phyloP scores from a whole-genome alignment of 2,888 invertebrate species.

The Noctua janthina region DNA sequence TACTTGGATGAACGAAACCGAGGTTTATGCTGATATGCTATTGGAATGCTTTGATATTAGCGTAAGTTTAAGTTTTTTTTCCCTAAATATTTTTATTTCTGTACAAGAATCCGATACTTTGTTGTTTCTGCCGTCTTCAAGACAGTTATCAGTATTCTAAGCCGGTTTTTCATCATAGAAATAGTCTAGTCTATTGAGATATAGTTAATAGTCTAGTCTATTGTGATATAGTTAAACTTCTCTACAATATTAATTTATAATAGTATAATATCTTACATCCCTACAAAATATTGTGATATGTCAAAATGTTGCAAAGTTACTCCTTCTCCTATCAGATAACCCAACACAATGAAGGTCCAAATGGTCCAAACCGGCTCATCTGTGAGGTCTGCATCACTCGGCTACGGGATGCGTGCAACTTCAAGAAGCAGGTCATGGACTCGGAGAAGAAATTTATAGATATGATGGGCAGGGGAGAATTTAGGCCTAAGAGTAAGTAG shows the following conservation, averaged over 20 bases:
- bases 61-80: constrained; percentile 74
- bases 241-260: too few species aligned
- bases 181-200: not conserved
- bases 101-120: too few species aligned
- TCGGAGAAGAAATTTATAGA: constrained; percentile 86
- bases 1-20: constrained; percentile 86
- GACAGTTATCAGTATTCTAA: not conserved
- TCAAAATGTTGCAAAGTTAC: not conserved
- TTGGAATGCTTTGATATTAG: constrained; percentile 88
- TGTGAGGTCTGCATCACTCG: constrained; percentile 88
- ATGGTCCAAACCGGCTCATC: constrained; percentile 84
- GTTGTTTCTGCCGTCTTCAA: not conserved
- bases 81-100: not conserved
- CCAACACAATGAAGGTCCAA: constrained; percentile 85
- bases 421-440: constrained; percentile 87
- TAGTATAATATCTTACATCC: not conserved
- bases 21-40: constrained; percentile 88
- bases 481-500: constrained; percentile 72
- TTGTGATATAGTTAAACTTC: not conserved
- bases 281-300: not conserved
- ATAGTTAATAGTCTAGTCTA: not conserved
- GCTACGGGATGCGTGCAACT: constrained; percentile 86
- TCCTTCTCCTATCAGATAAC: constrained; percentile 77
- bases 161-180: not conserved
- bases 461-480: constrained; percentile 84